Base-by-base conservation (phyloP, 2,113 vertebrate genomes). In the Brachypteracias leptosomus region DNA sequence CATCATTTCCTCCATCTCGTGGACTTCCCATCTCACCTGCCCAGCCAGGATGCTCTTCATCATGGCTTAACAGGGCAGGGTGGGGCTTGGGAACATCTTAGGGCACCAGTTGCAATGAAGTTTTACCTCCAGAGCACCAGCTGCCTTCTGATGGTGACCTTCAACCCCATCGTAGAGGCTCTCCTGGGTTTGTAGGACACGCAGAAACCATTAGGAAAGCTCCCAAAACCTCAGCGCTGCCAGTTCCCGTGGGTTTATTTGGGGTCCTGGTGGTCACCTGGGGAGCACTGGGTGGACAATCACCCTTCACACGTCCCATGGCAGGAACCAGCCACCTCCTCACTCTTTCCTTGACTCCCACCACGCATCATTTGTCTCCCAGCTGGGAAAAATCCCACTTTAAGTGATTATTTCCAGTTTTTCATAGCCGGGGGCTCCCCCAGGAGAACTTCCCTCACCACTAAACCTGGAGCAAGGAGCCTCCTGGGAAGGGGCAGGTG, bases 271-370 rank as follows among this genome's bases (percentile, higher is more conserved):
- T 36, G 46, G 17, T 38, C 51, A 24, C 19, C 33, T 5, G 57
- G n/a, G 42, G 25, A 42, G 22, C 0, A 0, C 58, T 14, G 47
- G 35, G 65, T 3, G 5, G 63, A 36, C 2, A 0, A 2, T 52
- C 35, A 21, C 51, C 5, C 9, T 7, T 17, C 28, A 13, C 3
- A 2, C 0, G n/a, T 28, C 28, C 63, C 13, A 1, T 33, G 35
- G 31, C 55, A 29, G 38, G 38, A 40, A 49, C 38, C 77, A 28
- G 72, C 24, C 24, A 7, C 29, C 9, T 59, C 36, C 81, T 47
- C 4, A 1, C 1, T 3, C 59, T 63, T 10, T 42, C 2, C 0
- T 22, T 78, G 46, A 35, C 29, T 58, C 2, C 1, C 8, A 25
- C 25, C 16, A 0, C 2, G 4, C 2, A 1, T 49, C 35, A 4